Evolutionary conservation across 2,797 vertebrate genomes (phyloP).

Genomic region (Sebastiscus albofasciatus): DNA sequence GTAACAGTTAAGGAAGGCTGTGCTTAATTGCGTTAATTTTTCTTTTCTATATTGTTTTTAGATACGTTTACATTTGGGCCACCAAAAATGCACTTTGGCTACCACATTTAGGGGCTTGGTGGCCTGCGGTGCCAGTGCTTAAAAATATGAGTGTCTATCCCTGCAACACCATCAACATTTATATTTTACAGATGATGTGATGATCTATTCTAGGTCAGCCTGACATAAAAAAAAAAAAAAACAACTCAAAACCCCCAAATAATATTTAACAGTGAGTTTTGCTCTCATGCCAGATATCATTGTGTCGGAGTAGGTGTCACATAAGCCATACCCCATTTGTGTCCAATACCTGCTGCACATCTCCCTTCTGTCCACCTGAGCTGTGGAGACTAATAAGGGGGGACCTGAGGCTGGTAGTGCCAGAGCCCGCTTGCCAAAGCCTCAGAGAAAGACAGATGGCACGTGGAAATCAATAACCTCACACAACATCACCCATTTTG

Average conservation of each 20-base stretch:
- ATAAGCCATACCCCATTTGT: slow-evolving; percentile 39
- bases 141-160: background rate
- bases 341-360: slow-evolving; percentile 49
- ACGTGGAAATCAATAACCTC: slow-evolving; percentile 81
- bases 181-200: background rate
- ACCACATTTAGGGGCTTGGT: too few species aligned
- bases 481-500: slow-evolving; percentile 81
- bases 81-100: too few species aligned
- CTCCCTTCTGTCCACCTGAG: slow-evolving; percentile 61
- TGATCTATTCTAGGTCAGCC: background rate
- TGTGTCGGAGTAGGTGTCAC: slow-evolving; percentile 37
- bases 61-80: too few species aligned
- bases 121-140: too few species aligned
- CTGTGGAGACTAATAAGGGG: slow-evolving; percentile 47
- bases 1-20: too few species aligned
- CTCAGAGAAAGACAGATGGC: slow-evolving; percentile 78
- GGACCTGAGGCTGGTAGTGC: slow-evolving; percentile 70
- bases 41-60: too few species aligned
- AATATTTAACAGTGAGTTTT: slow-evolving; percentile 11
- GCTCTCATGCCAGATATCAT: slow-evolving; percentile 25
- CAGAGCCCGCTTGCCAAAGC: slow-evolving; percentile 73
- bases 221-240: background rate
- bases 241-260: background rate
- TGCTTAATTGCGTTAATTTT: too few species aligned
- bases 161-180: background rate